A percentile compares a stretch with the other conserved stretches of the same genome.
phyloP scores from a whole-genome alignment of 1,140 invertebrate genomes.

The Brachionus rotundiformis region DNA sequence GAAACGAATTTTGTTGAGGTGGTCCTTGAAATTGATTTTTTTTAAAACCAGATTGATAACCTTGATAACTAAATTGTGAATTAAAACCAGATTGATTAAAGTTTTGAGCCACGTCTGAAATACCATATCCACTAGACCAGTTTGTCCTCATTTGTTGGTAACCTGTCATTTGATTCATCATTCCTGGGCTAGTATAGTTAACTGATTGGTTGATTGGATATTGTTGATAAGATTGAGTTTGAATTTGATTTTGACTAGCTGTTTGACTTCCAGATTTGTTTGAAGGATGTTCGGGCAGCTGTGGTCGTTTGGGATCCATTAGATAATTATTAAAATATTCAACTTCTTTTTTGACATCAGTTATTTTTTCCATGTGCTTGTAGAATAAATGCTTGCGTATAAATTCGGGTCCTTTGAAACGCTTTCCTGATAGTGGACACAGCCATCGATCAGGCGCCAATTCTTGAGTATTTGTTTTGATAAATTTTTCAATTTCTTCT shows the following conservation, averaged over 20 bases:
- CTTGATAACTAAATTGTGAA: neutral
- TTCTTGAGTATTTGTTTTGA: slow-evolving; percentile 74
- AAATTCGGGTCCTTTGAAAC: slow-evolving; percentile 98
- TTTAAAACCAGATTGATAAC: neutral
- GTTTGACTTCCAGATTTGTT: slow-evolving; percentile 59
- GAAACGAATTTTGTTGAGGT: neutral
- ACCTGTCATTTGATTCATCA: slow-evolving; percentile 3
- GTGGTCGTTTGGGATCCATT: slow-evolving; percentile 87
- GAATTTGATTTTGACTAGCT: neutral
- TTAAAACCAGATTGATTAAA: neutral
- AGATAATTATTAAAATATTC: slow-evolving; percentile 98
- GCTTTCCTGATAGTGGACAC: slow-evolving; percentile 95
- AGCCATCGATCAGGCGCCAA: slow-evolving; percentile 96
- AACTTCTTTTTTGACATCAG: slow-evolving; percentile 91
- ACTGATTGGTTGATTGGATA: neutral
- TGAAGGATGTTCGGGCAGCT: slow-evolving; percentile 82
- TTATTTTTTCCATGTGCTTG: slow-evolving; percentile 92
- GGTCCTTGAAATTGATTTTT: neutral
- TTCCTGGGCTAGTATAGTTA: slow-evolving; percentile 18
- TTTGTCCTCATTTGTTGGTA: neutral
- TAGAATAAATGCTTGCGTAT: slow-evolving; percentile 97
- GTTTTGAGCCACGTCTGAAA: neutral
- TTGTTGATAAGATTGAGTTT: neutral
- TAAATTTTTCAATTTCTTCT: slow-evolving; percentile 51
- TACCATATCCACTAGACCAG: neutral